These are phyloP conservation scores for Sminthurides aquaticus DNA, from an alignment of 2,888 invertebrate species.

Conservation along the genomic window DNA sequence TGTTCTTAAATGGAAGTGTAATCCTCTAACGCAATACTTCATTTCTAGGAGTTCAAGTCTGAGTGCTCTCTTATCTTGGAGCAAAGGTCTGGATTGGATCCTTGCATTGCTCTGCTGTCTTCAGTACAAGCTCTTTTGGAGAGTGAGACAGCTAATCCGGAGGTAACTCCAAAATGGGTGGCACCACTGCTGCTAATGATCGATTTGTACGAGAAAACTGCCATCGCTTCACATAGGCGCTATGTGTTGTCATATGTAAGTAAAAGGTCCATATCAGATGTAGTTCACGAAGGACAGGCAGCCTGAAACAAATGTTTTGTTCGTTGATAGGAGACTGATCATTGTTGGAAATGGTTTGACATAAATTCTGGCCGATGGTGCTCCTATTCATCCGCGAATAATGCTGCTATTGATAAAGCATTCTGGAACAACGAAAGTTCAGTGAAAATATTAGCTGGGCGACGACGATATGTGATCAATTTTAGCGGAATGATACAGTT, in stretches of 20 bases:
- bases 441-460: conserved; percentile 62
- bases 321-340: conserved; percentile 43
- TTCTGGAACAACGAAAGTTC: conserved; percentile 64
- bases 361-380: conserved; percentile 73
- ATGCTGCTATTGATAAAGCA: conserved; percentile 68
- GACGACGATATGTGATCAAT: conserved; percentile 67
- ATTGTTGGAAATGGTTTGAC: conserved; percentile 75
- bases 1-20: not conserved
- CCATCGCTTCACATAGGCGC: conserved; percentile 60
- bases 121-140: conserved; percentile 34
- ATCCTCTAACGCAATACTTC: no score
- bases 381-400: conserved; percentile 62
- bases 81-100: conserved; percentile 41
- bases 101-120: conserved; percentile 31
- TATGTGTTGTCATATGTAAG: conserved; percentile 55
- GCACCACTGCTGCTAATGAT: conserved; percentile 65
- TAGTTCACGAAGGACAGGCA: no score
- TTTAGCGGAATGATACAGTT: conserved; percentile 64
- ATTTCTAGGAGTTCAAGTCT: conserved; percentile 56
- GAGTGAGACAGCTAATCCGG: conserved; percentile 26
- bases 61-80: conserved; percentile 56
- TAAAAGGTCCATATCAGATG: no score
- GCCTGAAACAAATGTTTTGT: no score
- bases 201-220: conserved; percentile 69
- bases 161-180: conserved; percentile 63